Evolutionary conservation across 2,797 vertebrate species (phyloP), one percentile per base, ranked within the genome.

Genomic region (Squalus acanthias): DNA sequence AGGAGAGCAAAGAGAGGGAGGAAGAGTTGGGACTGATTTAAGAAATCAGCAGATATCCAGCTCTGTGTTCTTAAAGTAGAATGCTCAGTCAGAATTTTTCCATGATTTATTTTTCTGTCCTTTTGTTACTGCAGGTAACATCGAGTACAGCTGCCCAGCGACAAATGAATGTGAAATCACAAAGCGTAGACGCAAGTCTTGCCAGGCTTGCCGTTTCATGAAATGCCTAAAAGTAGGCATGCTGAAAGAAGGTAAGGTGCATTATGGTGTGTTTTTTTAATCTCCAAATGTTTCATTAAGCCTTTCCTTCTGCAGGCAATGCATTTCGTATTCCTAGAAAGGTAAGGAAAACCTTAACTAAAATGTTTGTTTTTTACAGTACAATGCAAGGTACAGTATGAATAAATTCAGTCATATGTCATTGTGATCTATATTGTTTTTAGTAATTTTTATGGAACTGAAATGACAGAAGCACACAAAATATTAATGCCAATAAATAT

Each of bases 141-240:
- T 99, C 97, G 99, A 99, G 97, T 99, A 99, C 97, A 99, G 99
- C 98, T 99, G 99, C 98, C 99, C 99, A 24, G 99, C 99, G 97
- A 99, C 99, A 6, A 99, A 99, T 57, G 99, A 99, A 98, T 99
- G 99, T 97, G 99, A 99, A 98, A 99, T 99, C 98, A 99, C 99
- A 96, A 99, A 99, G 98, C 99, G 99, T 97, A 98, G 99, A 98
- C 99, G 99, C 98, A 99, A 99, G 98, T 99, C 99, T 93, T 99
- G 99, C 98, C 99, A 99, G 98, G 99, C 99, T 97, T 99, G 99
- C 98, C 99, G 99, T 98, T 99, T 99, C 98, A 99, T 99, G 99
- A 99, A 99, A 98, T 99, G 99, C 98, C 98, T 99, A 97, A 99
- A 99, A 97, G 99, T 99, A 97, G 99, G 99, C 97, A 99, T 99